Evolutionary conservation across 1,140 invertebrate genomes (phyloP), one percentile per base, ranked within the genome.

Genomic region (Limonius californicus): DNA sequence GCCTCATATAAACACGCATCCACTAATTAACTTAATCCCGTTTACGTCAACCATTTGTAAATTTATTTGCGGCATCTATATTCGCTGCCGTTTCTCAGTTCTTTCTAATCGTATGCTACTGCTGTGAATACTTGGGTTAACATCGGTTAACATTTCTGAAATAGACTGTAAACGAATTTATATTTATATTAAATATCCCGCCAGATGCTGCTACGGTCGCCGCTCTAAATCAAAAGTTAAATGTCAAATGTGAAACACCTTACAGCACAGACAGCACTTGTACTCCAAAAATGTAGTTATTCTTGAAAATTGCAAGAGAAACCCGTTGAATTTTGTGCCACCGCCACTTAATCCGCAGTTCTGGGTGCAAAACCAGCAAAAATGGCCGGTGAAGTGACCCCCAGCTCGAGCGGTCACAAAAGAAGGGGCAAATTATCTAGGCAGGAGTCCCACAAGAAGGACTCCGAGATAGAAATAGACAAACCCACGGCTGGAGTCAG

Each of bases 351-450:
- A 50, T 18, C 8, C 8, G 45, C 14, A 6, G n/a, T 50, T 50
- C 9, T 19, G 16, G 8, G 16, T 50, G 18, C n/a, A 39, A 12
- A 9, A 39, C 35, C 8, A 39, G 23, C 23, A 39, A 50, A 19
- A 50, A 77, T 77, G 75, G 74, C 75, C 18, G 75, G 75, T 32
- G 75, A 77, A 57, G 72, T 70, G 16, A 70, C 69, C 56, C 53
- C 53, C 14, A 50, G 54, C 19, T 57, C 23, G 11, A 67, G 64
- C 32, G 63, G 67, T 57, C 68, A 72, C 20, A 76, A 74, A 55
- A 73, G 69, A 66, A 74, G 68, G 59, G 66, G 68, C 45, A 76
- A 74, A 68, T 43, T 77, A 54, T 72, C 65, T n/a, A 64, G 74
- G 15, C 74, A 77, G 55, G 72, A 75, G 59, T 75, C 74, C 4